Evolutionary conservation across 2,797 vertebrate genomes (phyloP).

Genomic region (Loris lydekkerianus): DNA sequence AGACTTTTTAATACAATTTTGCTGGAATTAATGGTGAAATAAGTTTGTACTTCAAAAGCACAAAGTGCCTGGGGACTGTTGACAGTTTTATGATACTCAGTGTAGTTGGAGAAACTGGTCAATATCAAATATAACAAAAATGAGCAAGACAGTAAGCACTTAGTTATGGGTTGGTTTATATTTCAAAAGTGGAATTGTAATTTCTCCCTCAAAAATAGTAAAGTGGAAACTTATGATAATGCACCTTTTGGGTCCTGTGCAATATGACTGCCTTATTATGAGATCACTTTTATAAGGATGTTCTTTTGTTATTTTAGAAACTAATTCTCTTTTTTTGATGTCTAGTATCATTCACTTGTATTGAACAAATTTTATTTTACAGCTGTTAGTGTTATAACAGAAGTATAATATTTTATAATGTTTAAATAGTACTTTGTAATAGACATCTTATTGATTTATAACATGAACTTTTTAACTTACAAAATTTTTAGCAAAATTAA

Average conservation of each 20-base stretch:
- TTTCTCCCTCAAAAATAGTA: conserved; percentile 10
- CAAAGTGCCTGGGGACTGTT: conserved; percentile 18
- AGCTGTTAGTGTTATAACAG: background rate
- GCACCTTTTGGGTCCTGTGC: background rate
- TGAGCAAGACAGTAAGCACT: background rate
- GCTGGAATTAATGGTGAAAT: conserved; percentile 41
- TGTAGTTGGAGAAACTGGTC: background rate
- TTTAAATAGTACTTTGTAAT: conserved; percentile 35
- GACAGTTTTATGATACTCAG: background rate
- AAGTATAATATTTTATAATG: background rate
- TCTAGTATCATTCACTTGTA: background rate
- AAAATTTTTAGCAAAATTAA: conserved; percentile 42
- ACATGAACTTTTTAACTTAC: conserved; percentile 9
- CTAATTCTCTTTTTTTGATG: conserved; percentile 47
- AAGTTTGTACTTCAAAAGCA: conserved; percentile 21
- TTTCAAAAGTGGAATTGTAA: conserved; percentile 40
- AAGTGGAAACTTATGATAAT: background rate
- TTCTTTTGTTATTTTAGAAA: conserved; percentile 10
- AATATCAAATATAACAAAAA: background rate
- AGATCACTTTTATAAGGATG: background rate
- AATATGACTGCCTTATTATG: background rate
- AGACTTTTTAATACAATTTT: conserved; percentile 42
- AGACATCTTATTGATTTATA: conserved; percentile 13
- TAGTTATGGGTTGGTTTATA: conserved; percentile 44
- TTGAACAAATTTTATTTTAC: conserved; percentile 37